Conservation (phyloP, 2,888 invertebrate genomes). For the Ectemnius continuus region DNA sequence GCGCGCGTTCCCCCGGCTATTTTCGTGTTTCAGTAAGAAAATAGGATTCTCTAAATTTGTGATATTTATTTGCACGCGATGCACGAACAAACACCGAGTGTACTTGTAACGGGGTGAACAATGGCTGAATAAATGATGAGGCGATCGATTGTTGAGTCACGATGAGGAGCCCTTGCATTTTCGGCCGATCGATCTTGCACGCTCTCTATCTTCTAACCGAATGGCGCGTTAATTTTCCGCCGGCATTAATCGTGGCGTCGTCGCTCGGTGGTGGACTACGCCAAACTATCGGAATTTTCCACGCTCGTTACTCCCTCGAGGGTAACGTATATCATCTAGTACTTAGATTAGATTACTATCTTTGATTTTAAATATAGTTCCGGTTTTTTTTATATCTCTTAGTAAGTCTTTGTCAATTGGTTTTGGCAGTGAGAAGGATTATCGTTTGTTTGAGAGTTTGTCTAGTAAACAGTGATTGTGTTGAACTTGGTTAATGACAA, state of each 20-base stretch:
- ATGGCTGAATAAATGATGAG: too few species aligned
- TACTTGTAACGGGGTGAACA: too few species aligned
- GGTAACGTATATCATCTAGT: background rate
- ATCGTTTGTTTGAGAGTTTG: too few species aligned
- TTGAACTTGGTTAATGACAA: background rate
- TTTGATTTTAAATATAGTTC: too few species aligned
- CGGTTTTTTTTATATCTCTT: too few species aligned
- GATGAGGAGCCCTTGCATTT: background rate
- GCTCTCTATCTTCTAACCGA: background rate
- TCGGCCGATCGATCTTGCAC: constrained; percentile 3
- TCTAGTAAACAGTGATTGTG: too few species aligned
- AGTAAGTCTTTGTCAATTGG: too few species aligned
- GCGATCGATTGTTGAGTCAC: too few species aligned
- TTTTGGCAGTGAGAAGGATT: too few species aligned
- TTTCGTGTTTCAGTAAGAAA: too few species aligned
- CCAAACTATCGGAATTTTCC: constrained; percentile 23
- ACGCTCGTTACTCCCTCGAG: background rate
- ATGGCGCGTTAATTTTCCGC: constrained; percentile 4
- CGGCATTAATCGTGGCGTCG: background rate
- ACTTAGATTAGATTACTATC: too few species aligned
- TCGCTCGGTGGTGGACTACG: background rate
- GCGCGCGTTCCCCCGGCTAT: too few species aligned
- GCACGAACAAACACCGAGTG: background rate
- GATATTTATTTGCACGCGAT: background rate
- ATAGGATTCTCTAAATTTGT: background rate